phyloP scores from a whole-genome alignment of 2,797 vertebrate genomes.

The Sebastes cheni region DNA sequence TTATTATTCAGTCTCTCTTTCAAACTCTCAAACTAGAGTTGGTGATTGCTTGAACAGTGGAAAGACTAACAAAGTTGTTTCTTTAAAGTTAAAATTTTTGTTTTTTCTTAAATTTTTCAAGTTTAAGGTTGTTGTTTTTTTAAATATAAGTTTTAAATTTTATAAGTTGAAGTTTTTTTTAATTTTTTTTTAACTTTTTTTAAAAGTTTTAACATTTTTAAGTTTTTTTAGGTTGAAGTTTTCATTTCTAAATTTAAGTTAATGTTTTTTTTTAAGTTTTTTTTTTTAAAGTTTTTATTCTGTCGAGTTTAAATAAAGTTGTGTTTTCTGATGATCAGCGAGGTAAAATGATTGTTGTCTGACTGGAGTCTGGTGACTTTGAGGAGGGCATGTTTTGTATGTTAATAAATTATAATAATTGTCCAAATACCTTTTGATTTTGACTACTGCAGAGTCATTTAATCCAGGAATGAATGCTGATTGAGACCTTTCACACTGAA shows the following conservation, averaged over 20 bases:
- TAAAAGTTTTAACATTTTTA: too few relatives aligned
- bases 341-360: neutral
- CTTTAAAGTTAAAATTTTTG: fast-evolving
- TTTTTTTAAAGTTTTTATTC: neutral
- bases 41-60: too few relatives aligned
- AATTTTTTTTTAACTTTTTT: neutral
- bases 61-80: too few relatives aligned
- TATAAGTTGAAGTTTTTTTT: too few relatives aligned
- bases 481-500: neutral
- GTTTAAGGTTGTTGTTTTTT: too few relatives aligned
- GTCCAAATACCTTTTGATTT: neutral
- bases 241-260: fast-evolving
- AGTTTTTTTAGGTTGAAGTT: neutral
- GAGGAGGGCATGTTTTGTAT: neutral
- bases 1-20: too few relatives aligned
- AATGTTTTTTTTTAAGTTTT: too few relatives aligned
- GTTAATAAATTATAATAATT: neutral
- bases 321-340: too few relatives aligned
- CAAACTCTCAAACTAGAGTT: too few relatives aligned
- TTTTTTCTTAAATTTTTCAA: too few relatives aligned
- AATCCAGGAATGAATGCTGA: neutral
- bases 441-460: neutral
- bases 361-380: neutral
- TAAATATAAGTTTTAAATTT: too few relatives aligned
- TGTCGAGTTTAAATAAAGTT: neutral